phyloP scores from a whole-genome alignment of 2,113 vertebrate genomes.

The Psophia crepitans region DNA sequence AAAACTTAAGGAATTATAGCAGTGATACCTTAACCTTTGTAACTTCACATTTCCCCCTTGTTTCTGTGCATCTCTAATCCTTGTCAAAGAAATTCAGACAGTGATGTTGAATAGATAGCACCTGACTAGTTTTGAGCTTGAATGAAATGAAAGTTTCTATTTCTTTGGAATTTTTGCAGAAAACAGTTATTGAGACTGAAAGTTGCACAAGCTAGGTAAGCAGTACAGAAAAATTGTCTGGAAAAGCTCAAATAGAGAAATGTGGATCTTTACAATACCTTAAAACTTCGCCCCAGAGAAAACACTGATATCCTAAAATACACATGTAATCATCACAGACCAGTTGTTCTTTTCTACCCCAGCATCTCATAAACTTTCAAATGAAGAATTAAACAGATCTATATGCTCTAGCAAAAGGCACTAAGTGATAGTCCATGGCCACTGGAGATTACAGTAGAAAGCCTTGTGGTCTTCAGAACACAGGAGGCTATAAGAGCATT shows the following conservation, averaged over 20 bases:
- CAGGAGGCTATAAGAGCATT: neutral
- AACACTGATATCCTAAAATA: neutral
- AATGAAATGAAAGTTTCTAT: neutral
- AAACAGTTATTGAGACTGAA: neutral
- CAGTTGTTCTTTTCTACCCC: neutral
- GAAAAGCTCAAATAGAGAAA: neutral
- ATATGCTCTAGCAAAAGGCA: neutral
- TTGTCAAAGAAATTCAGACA: neutral
- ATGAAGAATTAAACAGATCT: neutral
- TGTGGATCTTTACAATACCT: accelerated
- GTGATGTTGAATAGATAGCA: neutral
- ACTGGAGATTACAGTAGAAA: neutral
- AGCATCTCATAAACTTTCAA: neutral
- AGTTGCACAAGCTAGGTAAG: neutral
- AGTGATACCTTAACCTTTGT: neutral
- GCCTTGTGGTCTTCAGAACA: accelerated
- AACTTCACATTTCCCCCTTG: neutral
- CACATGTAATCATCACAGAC: neutral
- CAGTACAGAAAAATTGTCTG: neutral
- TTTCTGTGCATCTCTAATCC: neutral
- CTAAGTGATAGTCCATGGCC: neutral
- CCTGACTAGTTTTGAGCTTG: neutral
- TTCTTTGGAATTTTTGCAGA: neutral
- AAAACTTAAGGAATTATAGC: neutral
- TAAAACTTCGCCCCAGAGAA: neutral